These are phyloP conservation scores for Ischnus inquisitorius DNA, from an alignment of 2,888 invertebrate species.

Conservation along the genomic window DNA sequence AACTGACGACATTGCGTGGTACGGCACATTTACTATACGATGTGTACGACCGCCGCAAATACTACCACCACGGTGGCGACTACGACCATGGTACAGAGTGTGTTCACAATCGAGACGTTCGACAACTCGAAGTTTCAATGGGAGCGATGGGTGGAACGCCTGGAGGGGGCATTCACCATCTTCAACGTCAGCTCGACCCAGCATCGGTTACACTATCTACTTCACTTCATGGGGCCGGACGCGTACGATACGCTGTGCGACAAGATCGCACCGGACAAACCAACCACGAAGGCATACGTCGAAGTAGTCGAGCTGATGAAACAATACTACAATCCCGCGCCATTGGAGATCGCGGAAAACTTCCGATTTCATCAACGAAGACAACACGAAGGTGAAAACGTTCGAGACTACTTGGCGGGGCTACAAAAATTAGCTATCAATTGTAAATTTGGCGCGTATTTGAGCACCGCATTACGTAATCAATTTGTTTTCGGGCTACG, in stretches of 20 bases:
- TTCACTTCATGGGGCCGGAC: slow-evolving; percentile 50
- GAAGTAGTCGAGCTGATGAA: slow-evolving; percentile 42
- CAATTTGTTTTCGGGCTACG: slow-evolving; percentile 75
- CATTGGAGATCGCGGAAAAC: slow-evolving; percentile 75
- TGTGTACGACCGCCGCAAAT: background rate
- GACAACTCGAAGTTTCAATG: slow-evolving; percentile 38
- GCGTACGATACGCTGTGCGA: slow-evolving; percentile 52
- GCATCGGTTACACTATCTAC: slow-evolving; percentile 26
- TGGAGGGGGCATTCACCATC: slow-evolving; percentile 51
- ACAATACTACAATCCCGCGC: slow-evolving; percentile 62
- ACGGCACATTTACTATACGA: background rate
- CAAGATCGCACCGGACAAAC: slow-evolving; percentile 45
- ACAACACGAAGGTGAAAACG: slow-evolving; percentile 72
- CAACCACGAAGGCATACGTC: slow-evolving; percentile 40
- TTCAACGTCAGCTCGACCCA: slow-evolving; percentile 30
- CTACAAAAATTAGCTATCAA: slow-evolving; percentile 68
- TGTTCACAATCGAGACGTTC: slow-evolving; percentile 8
- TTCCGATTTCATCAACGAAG: slow-evolving; percentile 72
- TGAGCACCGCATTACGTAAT: slow-evolving; percentile 74
- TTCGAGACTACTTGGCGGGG: slow-evolving; percentile 70
- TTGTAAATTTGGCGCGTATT: slow-evolving; percentile 74
- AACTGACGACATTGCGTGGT: background rate
- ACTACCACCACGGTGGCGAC: background rate
- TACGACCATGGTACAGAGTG: background rate
- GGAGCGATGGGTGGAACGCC: slow-evolving; percentile 55